Conservation (phyloP, 2,113 vertebrate species). For the Cyprinodon variegatus region DNA sequence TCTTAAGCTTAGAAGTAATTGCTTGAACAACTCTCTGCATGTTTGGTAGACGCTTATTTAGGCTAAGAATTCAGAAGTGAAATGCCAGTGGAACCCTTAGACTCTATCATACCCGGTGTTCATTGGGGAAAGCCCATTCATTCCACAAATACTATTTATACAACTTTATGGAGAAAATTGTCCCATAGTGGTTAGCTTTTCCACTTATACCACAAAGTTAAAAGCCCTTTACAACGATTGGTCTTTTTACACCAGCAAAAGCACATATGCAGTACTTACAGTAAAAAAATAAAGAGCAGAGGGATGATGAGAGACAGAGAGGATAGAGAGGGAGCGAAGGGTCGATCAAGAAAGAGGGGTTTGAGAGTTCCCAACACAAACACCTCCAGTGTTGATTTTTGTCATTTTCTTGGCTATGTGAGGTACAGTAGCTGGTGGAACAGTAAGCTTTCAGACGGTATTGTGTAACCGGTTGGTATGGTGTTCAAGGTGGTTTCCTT, state of each 20-base stretch:
- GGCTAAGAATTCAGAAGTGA: constrained; percentile 27
- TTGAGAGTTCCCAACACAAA: constrained; percentile 70
- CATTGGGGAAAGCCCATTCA: constrained; percentile 70
- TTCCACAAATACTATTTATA: constrained; percentile 73
- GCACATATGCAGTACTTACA: constrained; percentile 65
- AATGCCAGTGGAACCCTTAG: constrained; percentile 54
- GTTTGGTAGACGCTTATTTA: constrained; percentile 52
- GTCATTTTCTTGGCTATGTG: constrained; percentile 73
- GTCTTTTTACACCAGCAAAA: constrained; percentile 65
- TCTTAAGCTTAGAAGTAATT: not conserved
- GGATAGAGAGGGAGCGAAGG: constrained; percentile 58
- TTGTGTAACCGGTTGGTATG: constrained; percentile 63
- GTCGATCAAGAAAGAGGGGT: constrained; percentile 71
- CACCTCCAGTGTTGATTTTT: constrained; percentile 72
- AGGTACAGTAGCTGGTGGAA: constrained; percentile 71
- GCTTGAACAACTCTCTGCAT: constrained; percentile 6
- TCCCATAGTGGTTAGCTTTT: constrained; percentile 65
- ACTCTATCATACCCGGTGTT: constrained; percentile 31
- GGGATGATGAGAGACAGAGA: constrained; percentile 31
- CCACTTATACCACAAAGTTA: constrained; percentile 71
- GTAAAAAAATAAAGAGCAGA: constrained; percentile 65
- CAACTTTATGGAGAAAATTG: constrained; percentile 72
- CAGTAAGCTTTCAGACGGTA: constrained; percentile 53
- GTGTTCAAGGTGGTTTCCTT: constrained; percentile 47
- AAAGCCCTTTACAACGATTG: constrained; percentile 71